A percentile compares a stretch with the other conserved stretches of the same genome.
phyloP scores from a whole-genome alignment of 2,797 vertebrate species.

The Macropus fuliginosus region DNA sequence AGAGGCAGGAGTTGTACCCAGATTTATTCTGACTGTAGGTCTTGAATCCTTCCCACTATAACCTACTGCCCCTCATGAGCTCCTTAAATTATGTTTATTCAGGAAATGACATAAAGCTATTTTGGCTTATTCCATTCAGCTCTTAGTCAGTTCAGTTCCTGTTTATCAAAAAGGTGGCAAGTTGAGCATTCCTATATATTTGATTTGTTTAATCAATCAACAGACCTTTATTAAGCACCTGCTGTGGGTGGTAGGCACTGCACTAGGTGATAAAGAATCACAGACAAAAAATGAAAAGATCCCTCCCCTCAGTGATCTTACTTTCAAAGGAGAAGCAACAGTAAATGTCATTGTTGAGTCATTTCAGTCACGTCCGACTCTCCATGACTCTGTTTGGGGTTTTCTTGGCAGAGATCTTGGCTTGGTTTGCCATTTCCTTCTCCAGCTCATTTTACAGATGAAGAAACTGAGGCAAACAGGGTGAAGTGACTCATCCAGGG shows the following conservation, averaged over 20 bases:
- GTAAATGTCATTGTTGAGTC: not conserved
- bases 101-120: slow-evolving; percentile 72
- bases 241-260: not conserved
- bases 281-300: not conserved
- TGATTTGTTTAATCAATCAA: not conserved
- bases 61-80: slow-evolving; percentile 22
- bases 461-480: not conserved
- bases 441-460: not conserved
- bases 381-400: not conserved
- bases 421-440: not conserved
- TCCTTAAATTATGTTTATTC: slow-evolving; percentile 67
- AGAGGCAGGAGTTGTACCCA: not conserved
- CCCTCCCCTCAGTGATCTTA: not conserved
- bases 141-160: not conserved
- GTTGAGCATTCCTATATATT: not conserved
- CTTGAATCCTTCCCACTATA: not conserved
- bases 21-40: not conserved
- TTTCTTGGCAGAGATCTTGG: not conserved
- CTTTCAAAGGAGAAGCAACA: not conserved
- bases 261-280: not conserved
- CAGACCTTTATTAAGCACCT: not conserved
- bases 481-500: not conserved
- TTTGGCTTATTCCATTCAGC: not conserved
- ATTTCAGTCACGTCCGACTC: not conserved
- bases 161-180: not conserved